Evolutionary conservation across 2,888 invertebrate genomes (phyloP), one percentile per base, ranked within the genome.

Genomic region (Dasypolia templi): DNA sequence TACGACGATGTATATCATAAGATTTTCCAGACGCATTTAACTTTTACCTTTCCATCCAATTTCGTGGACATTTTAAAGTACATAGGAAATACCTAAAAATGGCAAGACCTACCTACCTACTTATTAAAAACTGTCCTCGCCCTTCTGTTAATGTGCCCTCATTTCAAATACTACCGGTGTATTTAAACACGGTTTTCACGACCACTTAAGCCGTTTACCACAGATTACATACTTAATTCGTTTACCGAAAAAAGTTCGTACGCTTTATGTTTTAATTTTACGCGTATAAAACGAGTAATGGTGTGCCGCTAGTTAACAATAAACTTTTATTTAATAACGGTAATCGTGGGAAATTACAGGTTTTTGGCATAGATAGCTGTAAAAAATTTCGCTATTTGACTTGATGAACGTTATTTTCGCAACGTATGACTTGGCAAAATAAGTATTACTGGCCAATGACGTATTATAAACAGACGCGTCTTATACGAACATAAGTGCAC

Each of bases 221-320:
- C 51, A 74, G 74, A 79, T 77, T 73, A 80, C 3, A 44, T 65
- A 80, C 3, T 35, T 65, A 65, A 73, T 64, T 53, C 4, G n/a
- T 42, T 46, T 14, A 75, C 29, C 39, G 29, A 74, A 58, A 70
- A 72, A 61, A 17, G 53, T 73, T 46, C 6, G 7, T 59, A 35
- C 46, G 46, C 44, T 46, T 35, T 42, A 46, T 14, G n/a, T 42
- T 59, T 64, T 64, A 59, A 72, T 72, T 63, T 79, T 42, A 64
- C 42, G 64, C 72, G 49, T 63, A 46, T 42, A 73, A 73, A 49
- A n/a, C 49, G 2, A 26, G 26, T 79, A 72, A 64, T 46, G 22
- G 9, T 49, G 53, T 46, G 17, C 49, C 26, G 44, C 32, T 59
- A 35, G 42, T 35, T 3, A 64, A 79, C 19, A 29, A 64, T 35